phyloP scores from a whole-genome alignment of 2,797 vertebrate species.

The Enteromius fasciolatus region DNA sequence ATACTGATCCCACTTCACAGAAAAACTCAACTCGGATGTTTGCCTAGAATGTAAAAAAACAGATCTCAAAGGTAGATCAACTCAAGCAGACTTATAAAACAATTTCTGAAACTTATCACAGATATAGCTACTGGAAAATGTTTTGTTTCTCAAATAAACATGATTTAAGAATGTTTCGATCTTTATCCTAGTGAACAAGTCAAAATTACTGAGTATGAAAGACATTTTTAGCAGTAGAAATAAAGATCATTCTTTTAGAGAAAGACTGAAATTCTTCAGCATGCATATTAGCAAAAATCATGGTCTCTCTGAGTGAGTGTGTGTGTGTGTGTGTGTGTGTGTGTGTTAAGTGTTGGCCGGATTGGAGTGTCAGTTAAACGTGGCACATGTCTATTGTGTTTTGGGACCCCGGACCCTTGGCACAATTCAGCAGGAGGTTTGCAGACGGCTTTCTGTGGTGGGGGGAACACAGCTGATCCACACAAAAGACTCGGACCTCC shows the following conservation, averaged over 20 bases:
- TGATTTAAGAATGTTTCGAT: not conserved
- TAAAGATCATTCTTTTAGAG: not conserved
- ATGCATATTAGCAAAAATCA: not conserved
- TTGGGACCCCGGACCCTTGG: constrained; percentile 61
- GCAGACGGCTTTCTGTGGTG: constrained; percentile 62
- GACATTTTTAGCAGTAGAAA: not conserved
- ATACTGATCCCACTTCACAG: not conserved
- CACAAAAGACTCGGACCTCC: constrained; percentile 76
- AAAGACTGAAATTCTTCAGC: constrained; percentile 3
- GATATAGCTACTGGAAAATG: not conserved
- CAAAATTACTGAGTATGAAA: not conserved
- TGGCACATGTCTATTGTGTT: constrained; percentile 66
- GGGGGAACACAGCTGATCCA: constrained; percentile 69
- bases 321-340: constrained; percentile 43
- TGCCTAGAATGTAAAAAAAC: not conserved
- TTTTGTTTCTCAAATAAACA: not conserved
- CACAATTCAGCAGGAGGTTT: constrained; percentile 65
- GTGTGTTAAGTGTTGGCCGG: constrained; percentile 45
- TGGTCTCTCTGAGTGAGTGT: constrained; percentile 16
- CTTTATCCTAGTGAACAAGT: not conserved
- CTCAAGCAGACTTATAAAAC: not conserved
- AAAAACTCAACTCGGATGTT: not conserved
- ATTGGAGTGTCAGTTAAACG: constrained; percentile 62
- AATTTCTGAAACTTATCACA: not conserved
- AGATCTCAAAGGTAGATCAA: not conserved